Evolutionary conservation across 1,140 invertebrate species (phyloP).

Genomic region (Drosophila subobscura): DNA sequence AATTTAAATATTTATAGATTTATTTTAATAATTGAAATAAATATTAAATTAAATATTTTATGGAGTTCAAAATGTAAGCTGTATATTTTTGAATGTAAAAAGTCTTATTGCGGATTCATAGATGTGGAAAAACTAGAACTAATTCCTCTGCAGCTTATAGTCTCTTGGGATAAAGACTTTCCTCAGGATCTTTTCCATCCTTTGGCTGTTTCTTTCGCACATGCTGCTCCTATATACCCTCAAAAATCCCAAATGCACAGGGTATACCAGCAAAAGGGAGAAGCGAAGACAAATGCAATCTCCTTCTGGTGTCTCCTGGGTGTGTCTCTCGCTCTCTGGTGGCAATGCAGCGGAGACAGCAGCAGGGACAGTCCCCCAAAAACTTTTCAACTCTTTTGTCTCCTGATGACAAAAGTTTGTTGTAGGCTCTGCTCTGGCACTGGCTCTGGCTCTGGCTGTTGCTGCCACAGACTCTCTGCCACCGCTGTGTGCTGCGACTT

Average conservation of each 20-base stretch:
- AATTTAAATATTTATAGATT: too few species aligned
- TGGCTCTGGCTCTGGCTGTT: conserved; percentile 27
- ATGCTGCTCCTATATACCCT: too few species aligned
- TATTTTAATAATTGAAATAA: too few species aligned
- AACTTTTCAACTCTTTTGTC: conserved; percentile 79
- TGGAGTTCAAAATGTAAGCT: too few species aligned
- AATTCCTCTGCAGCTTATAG: too few species aligned
- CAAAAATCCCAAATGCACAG: too few species aligned
- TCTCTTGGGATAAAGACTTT: too few species aligned
- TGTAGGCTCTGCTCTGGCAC: conserved; percentile 57
- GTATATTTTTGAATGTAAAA: neutral
- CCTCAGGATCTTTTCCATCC: too few species aligned
- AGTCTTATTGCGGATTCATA: too few species aligned
- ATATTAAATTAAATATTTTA: too few species aligned
- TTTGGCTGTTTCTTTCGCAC: too few species aligned
- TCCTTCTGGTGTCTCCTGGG: conserved; percentile 51
- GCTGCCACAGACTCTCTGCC: conserved; percentile 21
- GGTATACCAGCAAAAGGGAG: too few species aligned
- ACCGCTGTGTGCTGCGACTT: conserved; percentile 59
- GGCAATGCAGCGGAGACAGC: conserved; percentile 15
- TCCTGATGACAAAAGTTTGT: conserved; percentile 75
- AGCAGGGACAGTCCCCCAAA: conserved; percentile 11
- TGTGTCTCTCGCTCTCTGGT: conserved; percentile 30
- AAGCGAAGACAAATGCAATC: conserved; percentile 73
- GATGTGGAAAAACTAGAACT: neutral